Evolutionary conservation across 2,113 vertebrate genomes (phyloP).

Genomic region (Rynchops niger): DNA sequence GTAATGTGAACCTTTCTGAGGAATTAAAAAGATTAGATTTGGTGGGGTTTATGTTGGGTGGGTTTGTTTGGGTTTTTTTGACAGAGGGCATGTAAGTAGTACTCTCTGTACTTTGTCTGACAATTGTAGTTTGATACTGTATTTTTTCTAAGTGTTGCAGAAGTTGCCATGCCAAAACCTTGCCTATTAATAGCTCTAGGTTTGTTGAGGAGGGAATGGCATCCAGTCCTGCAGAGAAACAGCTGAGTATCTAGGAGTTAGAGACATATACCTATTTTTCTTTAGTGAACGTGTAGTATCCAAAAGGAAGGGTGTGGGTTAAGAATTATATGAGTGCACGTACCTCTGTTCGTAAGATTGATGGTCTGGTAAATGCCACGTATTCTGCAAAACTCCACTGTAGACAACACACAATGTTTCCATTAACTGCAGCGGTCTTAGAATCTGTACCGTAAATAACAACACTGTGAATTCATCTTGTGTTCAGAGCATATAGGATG

Average conservation of each 20-base stretch:
- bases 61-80: neutral
- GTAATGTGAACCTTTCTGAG: neutral
- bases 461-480: neutral
- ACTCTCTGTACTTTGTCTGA: neutral
- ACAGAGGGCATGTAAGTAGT: accelerated
- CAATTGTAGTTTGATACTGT: neutral
- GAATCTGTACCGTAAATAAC: slow-evolving; percentile 23
- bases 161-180: neutral
- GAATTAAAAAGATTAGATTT: neutral
- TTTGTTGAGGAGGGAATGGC: neutral
- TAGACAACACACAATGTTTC: neutral
- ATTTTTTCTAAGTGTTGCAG: neutral
- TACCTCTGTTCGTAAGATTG: neutral
- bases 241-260: slow-evolving; percentile 7
- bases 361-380: neutral
- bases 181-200: neutral
- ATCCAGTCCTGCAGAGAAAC: neutral
- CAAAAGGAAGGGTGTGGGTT: neutral
- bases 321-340: neutral
- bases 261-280: neutral
- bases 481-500: neutral
- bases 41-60: neutral
- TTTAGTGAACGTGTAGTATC: neutral
- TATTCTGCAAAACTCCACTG: neutral
- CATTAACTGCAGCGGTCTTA: neutral